Conservation (phyloP, 2,797 vertebrate genomes). For the Pangasius mekongensis region DNA sequence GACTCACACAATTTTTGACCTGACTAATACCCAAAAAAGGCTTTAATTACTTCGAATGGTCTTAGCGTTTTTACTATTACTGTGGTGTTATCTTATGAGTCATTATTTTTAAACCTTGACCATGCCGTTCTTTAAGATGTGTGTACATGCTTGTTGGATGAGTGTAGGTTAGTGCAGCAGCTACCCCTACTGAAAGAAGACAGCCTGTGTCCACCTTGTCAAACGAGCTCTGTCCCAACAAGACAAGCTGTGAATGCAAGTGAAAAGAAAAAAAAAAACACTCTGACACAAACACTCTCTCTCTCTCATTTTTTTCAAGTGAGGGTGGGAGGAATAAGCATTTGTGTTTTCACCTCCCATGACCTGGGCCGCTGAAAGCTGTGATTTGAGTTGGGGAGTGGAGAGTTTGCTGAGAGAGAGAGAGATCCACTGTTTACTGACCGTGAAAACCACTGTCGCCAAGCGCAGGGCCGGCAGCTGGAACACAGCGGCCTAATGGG, state of each 20-base stretch:
- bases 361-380: slow-evolving; percentile 43
- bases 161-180: slow-evolving; percentile 60
- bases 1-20: background rate
- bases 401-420: slow-evolving; percentile 12
- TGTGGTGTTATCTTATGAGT: slow-evolving; percentile 13
- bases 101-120: slow-evolving; percentile 22
- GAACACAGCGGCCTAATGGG: slow-evolving; percentile 43
- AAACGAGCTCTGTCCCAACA: slow-evolving; percentile 29
- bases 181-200: slow-evolving; percentile 65
- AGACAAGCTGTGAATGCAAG: slow-evolving; percentile 22
- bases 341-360: slow-evolving; percentile 49
- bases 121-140: slow-evolving; percentile 10
- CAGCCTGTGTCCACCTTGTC: slow-evolving; percentile 20
- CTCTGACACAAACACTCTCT: background rate
- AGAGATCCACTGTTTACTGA: slow-evolving; percentile 47
- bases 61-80: background rate
- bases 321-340: slow-evolving; percentile 26
- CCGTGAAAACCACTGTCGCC: slow-evolving; percentile 47
- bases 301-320: background rate
- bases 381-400: slow-evolving; percentile 44
- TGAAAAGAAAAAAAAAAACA: background rate
- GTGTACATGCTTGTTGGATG: slow-evolving; percentile 16
- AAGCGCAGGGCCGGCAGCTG: slow-evolving; percentile 43
- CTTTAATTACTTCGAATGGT: slow-evolving; percentile 16
- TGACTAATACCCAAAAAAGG: background rate